A percentile compares a stretch with the other conserved stretches of the same genome.
Evolutionary conservation across 2,888 invertebrate species (phyloP).

Genomic region (Isoperla grammatica): DNA sequence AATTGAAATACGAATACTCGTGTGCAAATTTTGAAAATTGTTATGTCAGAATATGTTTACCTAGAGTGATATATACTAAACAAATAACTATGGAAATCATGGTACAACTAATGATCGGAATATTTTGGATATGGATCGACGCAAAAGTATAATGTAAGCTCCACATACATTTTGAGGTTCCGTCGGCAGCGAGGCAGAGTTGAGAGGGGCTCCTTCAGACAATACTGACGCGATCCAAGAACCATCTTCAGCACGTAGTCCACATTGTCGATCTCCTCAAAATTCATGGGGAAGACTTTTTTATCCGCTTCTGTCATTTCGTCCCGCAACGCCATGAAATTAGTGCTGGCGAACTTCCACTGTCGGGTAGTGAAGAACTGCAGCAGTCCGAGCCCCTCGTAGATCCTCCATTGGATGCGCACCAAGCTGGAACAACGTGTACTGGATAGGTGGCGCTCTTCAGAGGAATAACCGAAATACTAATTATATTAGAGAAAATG

Average conservation of each 20-base stretch:
- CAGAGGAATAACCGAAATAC: too few relatives aligned
- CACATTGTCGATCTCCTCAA: slow-evolving; percentile 54
- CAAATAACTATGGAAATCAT: too few relatives aligned
- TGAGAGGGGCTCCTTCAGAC: slow-evolving; percentile 74
- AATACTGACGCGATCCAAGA: slow-evolving; percentile 75
- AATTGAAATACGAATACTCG: too few relatives aligned
- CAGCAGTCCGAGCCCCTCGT: slow-evolving; percentile 58
- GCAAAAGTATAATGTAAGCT: background rate
- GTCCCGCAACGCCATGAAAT: slow-evolving; percentile 50
- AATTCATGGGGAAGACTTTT: slow-evolving; percentile 52
- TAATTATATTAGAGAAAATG: too few relatives aligned
- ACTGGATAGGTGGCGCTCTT: too few relatives aligned
- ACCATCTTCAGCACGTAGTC: slow-evolving; percentile 65
- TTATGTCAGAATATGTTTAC: too few relatives aligned
- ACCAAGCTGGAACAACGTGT: slow-evolving; percentile 51
- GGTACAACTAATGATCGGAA: too few relatives aligned
- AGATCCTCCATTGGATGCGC: slow-evolving; percentile 56
- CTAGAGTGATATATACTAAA: too few relatives aligned
- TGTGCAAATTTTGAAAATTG: too few relatives aligned
- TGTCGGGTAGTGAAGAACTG: slow-evolving; percentile 75
- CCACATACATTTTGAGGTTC: slow-evolving; percentile 53
- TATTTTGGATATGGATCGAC: too few relatives aligned
- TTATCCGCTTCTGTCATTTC: slow-evolving; percentile 52
- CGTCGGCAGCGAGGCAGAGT: slow-evolving; percentile 67
- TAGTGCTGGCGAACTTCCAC: slow-evolving; percentile 70